These are phyloP conservation scores for Darwinula stevensoni DNA, from an alignment of 2,888 invertebrate species.

Conservation along the genomic window DNA sequence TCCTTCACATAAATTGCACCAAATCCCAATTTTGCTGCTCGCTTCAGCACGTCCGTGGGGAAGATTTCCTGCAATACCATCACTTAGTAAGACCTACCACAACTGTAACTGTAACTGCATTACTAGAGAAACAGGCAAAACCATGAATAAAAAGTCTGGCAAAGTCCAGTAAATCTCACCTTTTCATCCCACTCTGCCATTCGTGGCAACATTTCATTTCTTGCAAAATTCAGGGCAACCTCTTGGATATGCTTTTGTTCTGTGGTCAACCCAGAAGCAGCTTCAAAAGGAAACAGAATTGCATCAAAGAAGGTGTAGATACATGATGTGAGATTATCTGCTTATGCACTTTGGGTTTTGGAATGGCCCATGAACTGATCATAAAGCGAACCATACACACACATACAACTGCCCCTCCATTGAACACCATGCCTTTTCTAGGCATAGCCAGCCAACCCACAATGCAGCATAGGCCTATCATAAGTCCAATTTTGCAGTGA, in stretches of 20 bases:
- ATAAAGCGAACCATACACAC: too few relatives aligned
- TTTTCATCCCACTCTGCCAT: constrained; percentile 26
- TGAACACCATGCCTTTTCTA: too few relatives aligned
- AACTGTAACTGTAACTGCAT: constrained; percentile 4
- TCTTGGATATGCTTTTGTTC: constrained; percentile 22
- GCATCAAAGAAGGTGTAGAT: too few relatives aligned
- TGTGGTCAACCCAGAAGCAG: constrained; percentile 19
- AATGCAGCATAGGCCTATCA: too few relatives aligned
- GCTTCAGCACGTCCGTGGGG: constrained; percentile 20
- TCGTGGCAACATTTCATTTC: constrained; percentile 22
- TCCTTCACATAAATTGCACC: constrained; percentile 23
- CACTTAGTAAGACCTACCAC: background rate
- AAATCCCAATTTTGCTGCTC: constrained; percentile 23
- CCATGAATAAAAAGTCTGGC: constrained; percentile 5
- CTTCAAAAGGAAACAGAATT: constrained; percentile 10
- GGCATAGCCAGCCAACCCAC: too few relatives aligned
- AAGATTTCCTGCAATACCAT: constrained; percentile 17
- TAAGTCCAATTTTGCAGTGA: too few relatives aligned
- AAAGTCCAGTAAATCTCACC: too few relatives aligned
- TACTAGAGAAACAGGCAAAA: constrained; percentile 4
- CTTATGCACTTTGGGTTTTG: too few relatives aligned
- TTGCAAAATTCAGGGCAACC: constrained; percentile 22
- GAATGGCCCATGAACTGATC: too few relatives aligned
- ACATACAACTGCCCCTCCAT: too few relatives aligned
- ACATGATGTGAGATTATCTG: too few relatives aligned